Base-by-base conservation (phyloP, 2,113 vertebrate genomes). In the Rutilus rutilus region DNA sequence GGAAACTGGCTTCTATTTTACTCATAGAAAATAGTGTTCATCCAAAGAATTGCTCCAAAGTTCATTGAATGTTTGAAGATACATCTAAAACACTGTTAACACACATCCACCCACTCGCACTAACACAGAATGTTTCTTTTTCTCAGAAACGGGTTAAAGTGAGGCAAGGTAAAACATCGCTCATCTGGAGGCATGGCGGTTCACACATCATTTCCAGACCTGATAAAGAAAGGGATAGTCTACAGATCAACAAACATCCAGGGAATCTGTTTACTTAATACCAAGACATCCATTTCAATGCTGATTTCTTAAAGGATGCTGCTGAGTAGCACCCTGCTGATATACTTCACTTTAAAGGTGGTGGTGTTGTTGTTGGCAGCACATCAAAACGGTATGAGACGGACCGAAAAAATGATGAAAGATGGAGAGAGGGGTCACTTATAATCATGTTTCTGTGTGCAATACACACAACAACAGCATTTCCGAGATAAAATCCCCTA, bases 181-280 rank as follows among this genome's bases (percentile, higher is more conserved):
- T 60, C 33, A 59, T n/a, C 23, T 21, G n/a, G 7, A 50, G 57
- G 78, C 21, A 15, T 33, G 39, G 4, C 4, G 3, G 21, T 30
- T 64, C 39, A 27, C 42, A 52, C 74, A 54, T 77, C 42, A 15
- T 52, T 52, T 82, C 79, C 62, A 82, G 62, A 69, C 62, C 19
- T 54, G 45, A 65, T 47, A 17, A 30, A 81, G 39, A 30, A 81
- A 65, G 33, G 60, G 78, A 50, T 10, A 17, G 12, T 17, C 23
- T 25, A n/a, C n/a, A 67, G 10, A 81, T 81, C 25, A 81, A 65
- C 78, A 81, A 81, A 81, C 78, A 81, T 15, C 36, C n/a, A 65
- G 42, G 5, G 42, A 81, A 65, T 5, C 42, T 50, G 42, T 50
- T 81, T 50, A 14, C 25, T 67, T 50, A 50, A 25, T 65, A 67